Evolutionary conservation across 1,140 invertebrate species (phyloP).

Genomic region (Nomia melanderi): DNA sequence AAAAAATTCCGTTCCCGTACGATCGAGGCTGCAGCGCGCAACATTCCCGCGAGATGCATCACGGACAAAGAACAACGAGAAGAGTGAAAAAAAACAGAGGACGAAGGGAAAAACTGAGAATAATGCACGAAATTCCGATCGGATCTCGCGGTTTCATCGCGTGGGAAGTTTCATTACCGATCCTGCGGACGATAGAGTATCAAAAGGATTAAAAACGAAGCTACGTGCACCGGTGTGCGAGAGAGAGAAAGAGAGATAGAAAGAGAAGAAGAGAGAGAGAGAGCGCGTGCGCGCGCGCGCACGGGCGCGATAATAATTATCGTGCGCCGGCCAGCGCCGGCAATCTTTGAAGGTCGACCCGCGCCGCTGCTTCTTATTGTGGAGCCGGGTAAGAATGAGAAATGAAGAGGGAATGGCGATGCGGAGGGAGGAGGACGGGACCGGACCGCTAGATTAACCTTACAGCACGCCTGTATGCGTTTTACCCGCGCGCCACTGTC

Average conservation of each 20-base stretch:
- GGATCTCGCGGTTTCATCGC: not conserved
- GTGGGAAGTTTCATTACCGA: not conserved
- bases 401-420: not conserved
- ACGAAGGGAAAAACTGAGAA: not conserved
- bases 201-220: constrained; percentile 4
- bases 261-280: no score
- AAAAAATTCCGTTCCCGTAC: no score
- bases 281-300: constrained; percentile 14
- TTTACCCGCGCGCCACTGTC: constrained; percentile 37
- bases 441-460: constrained; percentile 57
- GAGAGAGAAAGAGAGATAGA: no score
- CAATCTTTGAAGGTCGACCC: constrained; percentile 72
- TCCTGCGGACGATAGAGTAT: not conserved
- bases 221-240: constrained; percentile 34
- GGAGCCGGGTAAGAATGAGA: constrained; percentile 37
- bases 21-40: no score
- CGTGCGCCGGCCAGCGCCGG: constrained; percentile 52
- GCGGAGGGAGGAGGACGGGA: constrained; percentile 9
- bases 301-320: constrained; percentile 64
- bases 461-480: constrained; percentile 41
- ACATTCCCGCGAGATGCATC: no score
- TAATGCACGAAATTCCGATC: not conserved
- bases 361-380: constrained; percentile 72
- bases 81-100: no score
- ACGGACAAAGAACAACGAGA: no score